phyloP scores from a whole-genome alignment of 1,140 invertebrate genomes.

The Acromyrmex charruanus region DNA sequence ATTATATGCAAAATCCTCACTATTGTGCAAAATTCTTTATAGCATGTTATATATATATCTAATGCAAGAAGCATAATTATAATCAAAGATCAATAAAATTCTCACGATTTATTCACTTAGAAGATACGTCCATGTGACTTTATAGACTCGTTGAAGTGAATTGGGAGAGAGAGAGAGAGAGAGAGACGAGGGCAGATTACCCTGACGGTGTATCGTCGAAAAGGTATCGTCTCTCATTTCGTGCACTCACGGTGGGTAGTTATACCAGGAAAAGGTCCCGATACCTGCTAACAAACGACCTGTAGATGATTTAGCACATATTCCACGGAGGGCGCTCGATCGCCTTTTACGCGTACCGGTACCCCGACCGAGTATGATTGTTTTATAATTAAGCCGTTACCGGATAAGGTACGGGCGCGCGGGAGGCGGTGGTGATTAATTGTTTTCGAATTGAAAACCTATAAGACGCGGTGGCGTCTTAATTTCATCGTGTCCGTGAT shows the following conservation, averaged over 20 bases:
- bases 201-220: conserved; percentile 67
- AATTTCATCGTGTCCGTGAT: conserved; percentile 76
- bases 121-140: background rate
- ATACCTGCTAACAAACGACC: conserved; percentile 85
- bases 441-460: conserved; percentile 86
- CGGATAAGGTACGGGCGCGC: conserved; percentile 69
- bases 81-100: background rate
- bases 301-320: conserved; percentile 86
- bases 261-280: conserved; percentile 74
- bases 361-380: conserved; percentile 82
- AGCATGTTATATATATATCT: background rate
- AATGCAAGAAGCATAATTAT: background rate
- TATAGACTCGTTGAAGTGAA: conserved; percentile 37
- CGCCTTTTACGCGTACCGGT: conserved; percentile 78
- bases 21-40: background rate
- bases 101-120: conserved; percentile 23
- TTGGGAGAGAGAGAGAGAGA: conserved; percentile 58
- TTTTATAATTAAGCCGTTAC: conserved; percentile 87
- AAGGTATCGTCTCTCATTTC: conserved; percentile 75
- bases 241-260: conserved; percentile 72
- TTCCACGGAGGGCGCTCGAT: conserved; percentile 70
- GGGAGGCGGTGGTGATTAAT: conserved; percentile 83
- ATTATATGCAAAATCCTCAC: background rate
- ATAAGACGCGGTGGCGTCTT: conserved; percentile 82
- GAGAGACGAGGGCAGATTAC: conserved; percentile 64